Conservation (phyloP, 2,113 vertebrate species). For the Pterocles orientalis region DNA sequence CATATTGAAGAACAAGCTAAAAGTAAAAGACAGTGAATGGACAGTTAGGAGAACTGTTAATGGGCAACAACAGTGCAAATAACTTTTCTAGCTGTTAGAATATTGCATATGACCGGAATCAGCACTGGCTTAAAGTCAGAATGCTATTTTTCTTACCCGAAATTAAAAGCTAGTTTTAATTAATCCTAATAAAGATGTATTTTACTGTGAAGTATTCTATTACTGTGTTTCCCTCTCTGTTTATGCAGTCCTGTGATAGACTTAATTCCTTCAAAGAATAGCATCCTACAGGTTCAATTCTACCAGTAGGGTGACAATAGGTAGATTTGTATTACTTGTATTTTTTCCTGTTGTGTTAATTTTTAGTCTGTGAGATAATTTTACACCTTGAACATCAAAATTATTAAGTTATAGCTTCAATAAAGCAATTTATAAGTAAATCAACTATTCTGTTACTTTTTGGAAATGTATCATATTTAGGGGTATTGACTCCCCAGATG, state of each 20-base stretch:
- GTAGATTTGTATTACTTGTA: neutral
- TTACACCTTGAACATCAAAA: neutral
- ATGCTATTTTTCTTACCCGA: conserved; percentile 60
- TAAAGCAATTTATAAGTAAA: conserved; percentile 29
- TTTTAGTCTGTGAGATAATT: neutral
- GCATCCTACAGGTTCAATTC: neutral
- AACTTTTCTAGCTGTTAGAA: conserved; percentile 26
- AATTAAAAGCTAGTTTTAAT: conserved; percentile 53
- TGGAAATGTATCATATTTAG: neutral
- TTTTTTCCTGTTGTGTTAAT: neutral
- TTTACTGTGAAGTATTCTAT: conserved; percentile 48
- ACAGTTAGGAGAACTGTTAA: neutral
- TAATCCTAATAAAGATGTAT: conserved; percentile 56
- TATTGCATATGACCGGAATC: neutral
- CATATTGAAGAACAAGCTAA: neutral
- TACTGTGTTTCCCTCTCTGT: conserved; percentile 19
- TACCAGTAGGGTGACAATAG: neutral
- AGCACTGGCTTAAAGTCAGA: conserved; percentile 50
- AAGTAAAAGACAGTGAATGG: neutral
- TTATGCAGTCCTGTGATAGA: conserved; percentile 11
- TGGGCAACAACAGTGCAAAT: neutral
- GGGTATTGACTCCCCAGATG: neutral
- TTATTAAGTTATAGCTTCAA: conserved; percentile 31
- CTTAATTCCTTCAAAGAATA: neutral
- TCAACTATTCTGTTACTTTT: neutral